Percentiles rank a stretch among this genome's conserved stretches.
These are phyloP conservation scores for Acestrorhynchus altus DNA, from an alignment of 2,797 vertebrate species.

Conservation along the genomic window DNA sequence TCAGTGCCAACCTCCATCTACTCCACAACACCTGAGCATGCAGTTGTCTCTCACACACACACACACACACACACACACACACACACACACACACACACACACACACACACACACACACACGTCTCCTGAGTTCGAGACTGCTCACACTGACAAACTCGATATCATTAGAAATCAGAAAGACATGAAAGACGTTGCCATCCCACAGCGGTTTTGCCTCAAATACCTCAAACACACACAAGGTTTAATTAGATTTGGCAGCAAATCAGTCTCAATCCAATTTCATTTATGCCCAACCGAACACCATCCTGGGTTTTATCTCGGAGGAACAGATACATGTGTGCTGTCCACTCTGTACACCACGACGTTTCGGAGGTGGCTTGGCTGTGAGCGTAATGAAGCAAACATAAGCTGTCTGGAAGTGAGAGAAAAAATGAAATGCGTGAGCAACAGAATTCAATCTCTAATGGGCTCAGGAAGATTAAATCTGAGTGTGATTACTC, in stretches of 20 bases:
- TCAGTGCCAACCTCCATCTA: neutral
- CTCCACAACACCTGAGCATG: neutral
- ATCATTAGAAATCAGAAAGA: slow-evolving; percentile 40
- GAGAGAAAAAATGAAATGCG: neutral
- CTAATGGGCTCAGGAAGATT: slow-evolving; percentile 40
- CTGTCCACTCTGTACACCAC: slow-evolving; percentile 25
- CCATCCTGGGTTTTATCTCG: slow-evolving; percentile 48
- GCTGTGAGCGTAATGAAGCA: slow-evolving; percentile 28
- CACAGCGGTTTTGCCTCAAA: slow-evolving; percentile 27
- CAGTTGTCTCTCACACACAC: neutral
- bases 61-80: neutral
- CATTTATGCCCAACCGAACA: slow-evolving; percentile 43
- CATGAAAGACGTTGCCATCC: slow-evolving; percentile 17
- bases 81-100: neutral
- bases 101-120: neutral
- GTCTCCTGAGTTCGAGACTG: slow-evolving; percentile 6
- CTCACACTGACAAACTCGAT: slow-evolving; percentile 15
- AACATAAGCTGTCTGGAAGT: slow-evolving; percentile 2
- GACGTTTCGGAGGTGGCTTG: slow-evolving; percentile 8
- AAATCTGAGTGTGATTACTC: neutral
- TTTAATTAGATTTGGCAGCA: slow-evolving; percentile 51
- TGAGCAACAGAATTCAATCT: slow-evolving; percentile 35
- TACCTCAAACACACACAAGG: slow-evolving; percentile 13
- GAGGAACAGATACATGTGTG: slow-evolving; percentile 50
- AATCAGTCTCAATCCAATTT: slow-evolving; percentile 52